These are phyloP conservation scores for Sarcophaga subvicina DNA, from an alignment of 2,888 invertebrate species.

Conservation along the genomic window DNA sequence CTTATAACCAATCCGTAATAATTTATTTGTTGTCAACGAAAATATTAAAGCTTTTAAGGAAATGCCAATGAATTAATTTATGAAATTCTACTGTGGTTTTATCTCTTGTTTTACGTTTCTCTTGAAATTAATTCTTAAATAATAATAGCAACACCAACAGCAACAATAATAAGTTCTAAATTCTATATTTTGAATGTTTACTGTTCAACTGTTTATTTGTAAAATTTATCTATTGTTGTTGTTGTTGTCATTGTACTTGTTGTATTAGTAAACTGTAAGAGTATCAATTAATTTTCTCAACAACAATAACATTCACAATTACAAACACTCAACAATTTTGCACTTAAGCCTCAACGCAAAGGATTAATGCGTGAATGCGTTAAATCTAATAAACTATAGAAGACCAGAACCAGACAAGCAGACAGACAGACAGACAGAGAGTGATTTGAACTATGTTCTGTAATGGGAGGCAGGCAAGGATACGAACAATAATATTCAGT, in stretches of 20 bases:
- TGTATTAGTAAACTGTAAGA: constrained; percentile 12
- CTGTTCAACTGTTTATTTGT: not conserved
- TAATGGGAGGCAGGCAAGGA: not conserved
- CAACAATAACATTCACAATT: constrained; percentile 33
- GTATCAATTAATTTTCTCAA: constrained; percentile 52
- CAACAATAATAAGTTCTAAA: constrained; percentile 9
- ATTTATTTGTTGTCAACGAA: constrained; percentile 51
- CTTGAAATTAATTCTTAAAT: not conserved
- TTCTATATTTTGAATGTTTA: constrained; percentile 16
- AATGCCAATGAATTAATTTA: constrained; percentile 45
- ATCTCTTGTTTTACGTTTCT: no score
- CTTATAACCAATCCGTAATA: constrained; percentile 24
- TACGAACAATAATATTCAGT: constrained; percentile 34
- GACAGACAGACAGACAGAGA: not conserved
- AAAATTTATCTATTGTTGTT: not conserved
- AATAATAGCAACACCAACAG: not conserved
- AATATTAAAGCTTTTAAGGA: constrained; percentile 45
- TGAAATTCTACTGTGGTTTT: not conserved
- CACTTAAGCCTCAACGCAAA: constrained; percentile 59
- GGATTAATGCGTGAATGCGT: constrained; percentile 66
- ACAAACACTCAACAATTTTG: constrained; percentile 41
- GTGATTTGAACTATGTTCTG: constrained; percentile 28
- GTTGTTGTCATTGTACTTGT: not conserved
- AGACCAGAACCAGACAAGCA: not conserved
- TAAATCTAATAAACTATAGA: constrained; percentile 57